These are phyloP conservation scores for Pangasius sanitwongsei DNA, from an alignment of 2,797 vertebrate genomes.

Conservation along the genomic window DNA sequence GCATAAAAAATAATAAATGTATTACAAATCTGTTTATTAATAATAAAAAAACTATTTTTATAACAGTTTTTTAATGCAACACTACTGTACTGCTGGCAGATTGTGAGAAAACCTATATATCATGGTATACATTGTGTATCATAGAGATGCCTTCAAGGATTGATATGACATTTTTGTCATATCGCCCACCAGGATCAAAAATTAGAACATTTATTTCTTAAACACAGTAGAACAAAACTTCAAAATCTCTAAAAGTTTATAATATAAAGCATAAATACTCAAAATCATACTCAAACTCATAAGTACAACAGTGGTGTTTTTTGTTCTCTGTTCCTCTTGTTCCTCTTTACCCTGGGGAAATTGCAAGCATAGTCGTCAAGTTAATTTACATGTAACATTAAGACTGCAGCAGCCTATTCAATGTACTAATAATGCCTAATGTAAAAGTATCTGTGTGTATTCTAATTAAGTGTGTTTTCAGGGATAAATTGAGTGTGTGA, in stretches of 20 bases:
- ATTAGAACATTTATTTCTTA: neutral
- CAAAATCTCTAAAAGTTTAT: neutral
- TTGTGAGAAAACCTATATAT: neutral
- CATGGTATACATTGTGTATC: neutral
- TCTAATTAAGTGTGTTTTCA: constrained; percentile 63
- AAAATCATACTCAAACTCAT: neutral
- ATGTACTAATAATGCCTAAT: neutral
- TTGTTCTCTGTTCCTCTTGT: neutral
- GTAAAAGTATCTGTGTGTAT: neutral
- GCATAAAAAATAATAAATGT: too few relatives aligned
- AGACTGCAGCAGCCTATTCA: neutral
- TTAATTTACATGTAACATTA: neutral
- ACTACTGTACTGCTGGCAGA: neutral
- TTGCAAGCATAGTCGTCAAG: neutral
- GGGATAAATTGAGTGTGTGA: constrained; percentile 80
- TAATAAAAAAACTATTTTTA: too few relatives aligned
- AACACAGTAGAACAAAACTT: neutral
- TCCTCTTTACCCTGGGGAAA: neutral
- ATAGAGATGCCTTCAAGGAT: neutral
- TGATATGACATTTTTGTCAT: neutral
- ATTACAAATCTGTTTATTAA: too few relatives aligned
- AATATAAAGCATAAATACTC: neutral
- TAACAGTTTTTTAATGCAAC: neutral
- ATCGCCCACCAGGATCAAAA: neutral
- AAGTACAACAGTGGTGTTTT: neutral